These are phyloP conservation scores for Autographa gamma DNA, from an alignment of 2,888 invertebrate genomes.

Conservation along the genomic window DNA sequence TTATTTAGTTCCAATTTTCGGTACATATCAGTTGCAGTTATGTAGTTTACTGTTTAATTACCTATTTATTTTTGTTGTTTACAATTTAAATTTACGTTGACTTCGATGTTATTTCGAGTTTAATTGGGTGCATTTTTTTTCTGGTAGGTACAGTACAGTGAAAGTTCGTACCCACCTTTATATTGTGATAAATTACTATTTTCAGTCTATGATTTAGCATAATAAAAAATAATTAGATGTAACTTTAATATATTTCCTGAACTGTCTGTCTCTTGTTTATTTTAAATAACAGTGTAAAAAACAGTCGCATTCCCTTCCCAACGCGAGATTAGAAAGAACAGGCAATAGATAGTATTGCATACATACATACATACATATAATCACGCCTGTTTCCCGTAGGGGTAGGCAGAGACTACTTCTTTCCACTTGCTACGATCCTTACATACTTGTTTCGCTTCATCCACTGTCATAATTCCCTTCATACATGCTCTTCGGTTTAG, in stretches of 20 bases:
- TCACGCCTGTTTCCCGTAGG: no score
- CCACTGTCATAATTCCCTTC: no score
- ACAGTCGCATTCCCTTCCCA: no score
- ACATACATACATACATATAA: no score
- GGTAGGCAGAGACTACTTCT: no score
- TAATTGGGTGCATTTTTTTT: conserved; percentile 40
- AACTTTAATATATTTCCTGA: conserved; percentile 53
- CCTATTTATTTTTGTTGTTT: conserved; percentile 27
- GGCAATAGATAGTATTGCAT: no score
- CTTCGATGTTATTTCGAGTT: conserved; percentile 33
- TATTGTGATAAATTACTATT: conserved; percentile 58
- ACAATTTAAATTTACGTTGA: conserved; percentile 20
- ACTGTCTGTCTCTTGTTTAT: conserved; percentile 19
- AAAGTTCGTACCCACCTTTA: conserved; percentile 39
- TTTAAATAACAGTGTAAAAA: not conserved
- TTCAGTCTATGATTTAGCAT: conserved; percentile 49
- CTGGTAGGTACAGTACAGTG: conserved; percentile 31
- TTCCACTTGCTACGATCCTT: no score
- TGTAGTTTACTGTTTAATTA: conserved; percentile 34
- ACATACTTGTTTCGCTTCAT: no score
- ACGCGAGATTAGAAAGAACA: no score
- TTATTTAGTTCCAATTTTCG: conserved; percentile 47
- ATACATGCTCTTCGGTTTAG: no score
- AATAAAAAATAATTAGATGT: conserved; percentile 47
- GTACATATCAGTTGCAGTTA: conserved; percentile 56